A percentile compares a stretch with the other conserved stretches of the same genome.
Conservation (phyloP, 2,888 invertebrate species). For the Melieria picta region DNA sequence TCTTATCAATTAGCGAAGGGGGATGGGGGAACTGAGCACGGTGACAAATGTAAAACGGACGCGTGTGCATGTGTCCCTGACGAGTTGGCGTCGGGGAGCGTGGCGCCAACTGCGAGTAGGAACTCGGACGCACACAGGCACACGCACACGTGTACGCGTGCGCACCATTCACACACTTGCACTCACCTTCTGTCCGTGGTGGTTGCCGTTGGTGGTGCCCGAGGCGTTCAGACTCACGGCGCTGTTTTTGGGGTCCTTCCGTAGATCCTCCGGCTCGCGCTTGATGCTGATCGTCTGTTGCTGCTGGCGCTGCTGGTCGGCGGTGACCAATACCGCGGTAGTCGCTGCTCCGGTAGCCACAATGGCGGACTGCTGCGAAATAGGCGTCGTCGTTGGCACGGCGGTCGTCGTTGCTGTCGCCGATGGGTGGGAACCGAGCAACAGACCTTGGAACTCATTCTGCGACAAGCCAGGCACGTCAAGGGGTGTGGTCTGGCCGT, state of each 20-base stretch:
- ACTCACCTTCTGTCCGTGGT: slow-evolving; percentile 65
- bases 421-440: slow-evolving; percentile 67
- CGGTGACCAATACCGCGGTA: slow-evolving; percentile 59
- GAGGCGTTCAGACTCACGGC: slow-evolving; percentile 51
- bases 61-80: neutral
- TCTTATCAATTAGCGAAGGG: neutral
- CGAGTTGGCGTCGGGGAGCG: neutral
- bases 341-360: slow-evolving; percentile 55
- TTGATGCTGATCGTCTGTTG: slow-evolving; percentile 65
- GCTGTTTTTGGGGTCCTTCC: slow-evolving; percentile 66
- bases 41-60: neutral
- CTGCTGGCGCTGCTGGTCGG: slow-evolving; percentile 55
- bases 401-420: slow-evolving; percentile 53
- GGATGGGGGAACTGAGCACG: neutral
- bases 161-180: slow-evolving; percentile 5
- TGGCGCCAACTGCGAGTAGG: neutral
- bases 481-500: slow-evolving; percentile 68
- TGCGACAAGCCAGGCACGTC: slow-evolving; percentile 68
- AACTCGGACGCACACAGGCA: no score
- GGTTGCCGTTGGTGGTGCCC: slow-evolving; percentile 48
- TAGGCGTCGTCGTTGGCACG: slow-evolving; percentile 48
- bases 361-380: slow-evolving; percentile 60
- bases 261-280: slow-evolving; percentile 67
- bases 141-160: no score
- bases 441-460: slow-evolving; percentile 68